Evolutionary conservation across 2,113 vertebrate genomes (phyloP).

Genomic region (Sphyrna mokarran): DNA sequence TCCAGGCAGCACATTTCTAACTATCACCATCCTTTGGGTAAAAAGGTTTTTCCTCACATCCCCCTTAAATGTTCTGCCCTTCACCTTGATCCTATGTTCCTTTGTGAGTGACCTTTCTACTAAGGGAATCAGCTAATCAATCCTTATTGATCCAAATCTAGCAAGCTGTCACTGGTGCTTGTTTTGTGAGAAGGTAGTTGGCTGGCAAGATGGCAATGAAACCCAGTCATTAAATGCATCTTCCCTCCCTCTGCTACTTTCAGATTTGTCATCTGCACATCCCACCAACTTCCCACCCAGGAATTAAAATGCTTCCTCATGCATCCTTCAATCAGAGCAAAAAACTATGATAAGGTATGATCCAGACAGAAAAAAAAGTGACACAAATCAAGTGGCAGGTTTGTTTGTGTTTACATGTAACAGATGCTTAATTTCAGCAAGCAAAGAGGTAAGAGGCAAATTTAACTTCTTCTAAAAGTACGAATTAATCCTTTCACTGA

Average conservation of each 20-base stretch:
- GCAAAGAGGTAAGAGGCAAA: neutral
- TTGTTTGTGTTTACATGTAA: neutral
- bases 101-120: too few relatives aligned
- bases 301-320: neutral
- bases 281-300: neutral
- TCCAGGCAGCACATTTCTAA: too few relatives aligned
- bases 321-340: neutral
- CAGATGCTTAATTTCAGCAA: neutral
- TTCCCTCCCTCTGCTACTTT: neutral
- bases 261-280: neutral
- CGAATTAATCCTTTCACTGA: slow-evolving; percentile 58
- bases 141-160: neutral
- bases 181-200: neutral
- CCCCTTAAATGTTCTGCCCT: too few relatives aligned
- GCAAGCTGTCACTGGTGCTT: too few relatives aligned
- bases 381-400: neutral
- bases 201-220: neutral
- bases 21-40: too few relatives aligned
- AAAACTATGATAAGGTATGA: neutral
- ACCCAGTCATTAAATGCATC: neutral
- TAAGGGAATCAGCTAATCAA: too few relatives aligned
- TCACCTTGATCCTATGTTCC: too few relatives aligned
- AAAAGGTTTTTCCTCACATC: too few relatives aligned
- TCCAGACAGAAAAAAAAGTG: neutral
- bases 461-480: slow-evolving; percentile 44